Conservation (phyloP, 2,113 vertebrate genomes). For the Globicephala melas region DNA sequence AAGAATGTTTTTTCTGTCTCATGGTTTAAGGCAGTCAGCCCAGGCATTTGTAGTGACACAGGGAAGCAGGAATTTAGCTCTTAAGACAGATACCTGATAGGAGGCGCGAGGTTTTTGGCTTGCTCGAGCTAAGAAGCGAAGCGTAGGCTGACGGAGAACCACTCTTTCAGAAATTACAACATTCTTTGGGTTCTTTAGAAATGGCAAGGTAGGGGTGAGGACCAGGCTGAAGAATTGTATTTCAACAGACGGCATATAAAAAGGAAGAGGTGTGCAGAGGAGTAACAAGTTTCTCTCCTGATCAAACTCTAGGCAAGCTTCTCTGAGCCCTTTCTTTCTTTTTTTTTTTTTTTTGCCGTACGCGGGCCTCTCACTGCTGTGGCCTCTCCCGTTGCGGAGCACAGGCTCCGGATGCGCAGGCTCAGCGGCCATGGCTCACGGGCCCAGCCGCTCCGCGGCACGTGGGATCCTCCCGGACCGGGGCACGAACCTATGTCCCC, state of each 20-base stretch:
- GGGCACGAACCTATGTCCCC: fast-evolving
- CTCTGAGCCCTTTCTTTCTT: neutral
- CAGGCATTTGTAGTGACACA: neutral
- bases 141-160: neutral
- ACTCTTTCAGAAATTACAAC: neutral
- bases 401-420: no score
- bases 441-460: no score
- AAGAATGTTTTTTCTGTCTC: neutral
- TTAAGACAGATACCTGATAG: neutral
- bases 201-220: neutral
- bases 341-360: no score
- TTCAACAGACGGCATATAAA: neutral
- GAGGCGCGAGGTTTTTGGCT: neutral
- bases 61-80: neutral
- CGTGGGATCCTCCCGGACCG: fast-evolving
- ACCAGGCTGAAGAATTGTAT: neutral
- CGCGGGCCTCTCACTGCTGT: no score
- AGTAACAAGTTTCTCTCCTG: neutral
- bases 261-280: fast-evolving
- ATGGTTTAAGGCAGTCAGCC: neutral
- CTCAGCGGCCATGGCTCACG: no score
- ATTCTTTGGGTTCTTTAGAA: neutral
- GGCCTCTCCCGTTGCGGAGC: no score
- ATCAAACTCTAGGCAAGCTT: neutral
- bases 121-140: neutral